These are phyloP conservation scores for Hydrochoerus hydrochaeris DNA, from an alignment of 2,113 vertebrate species.

Conservation along the genomic window DNA sequence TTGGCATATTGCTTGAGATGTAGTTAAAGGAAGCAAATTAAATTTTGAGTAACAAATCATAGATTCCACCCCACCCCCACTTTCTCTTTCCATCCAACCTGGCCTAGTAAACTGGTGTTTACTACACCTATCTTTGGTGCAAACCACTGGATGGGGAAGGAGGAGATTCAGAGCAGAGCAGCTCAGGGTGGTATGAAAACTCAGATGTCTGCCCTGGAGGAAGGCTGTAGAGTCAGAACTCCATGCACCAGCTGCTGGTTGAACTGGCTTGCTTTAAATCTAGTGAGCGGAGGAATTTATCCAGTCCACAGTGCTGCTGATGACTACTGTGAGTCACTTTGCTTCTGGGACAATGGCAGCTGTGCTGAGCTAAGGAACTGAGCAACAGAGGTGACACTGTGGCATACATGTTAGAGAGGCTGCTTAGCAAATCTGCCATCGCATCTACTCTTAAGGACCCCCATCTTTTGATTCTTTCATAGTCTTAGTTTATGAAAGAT, in stretches of 20 bases:
- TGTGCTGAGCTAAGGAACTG: neutral
- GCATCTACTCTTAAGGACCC: neutral
- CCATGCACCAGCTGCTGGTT: accelerated
- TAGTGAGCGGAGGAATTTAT: neutral
- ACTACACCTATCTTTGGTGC: neutral
- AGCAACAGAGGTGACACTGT: neutral
- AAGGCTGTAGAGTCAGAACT: neutral
- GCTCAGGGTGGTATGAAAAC: neutral
- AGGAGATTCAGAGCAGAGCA: neutral
- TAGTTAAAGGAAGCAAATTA: neutral
- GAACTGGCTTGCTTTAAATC: neutral
- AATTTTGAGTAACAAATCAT: neutral
- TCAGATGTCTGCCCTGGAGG: neutral
- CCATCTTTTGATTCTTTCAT: neutral
- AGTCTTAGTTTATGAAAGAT: neutral
- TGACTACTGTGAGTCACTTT: neutral
- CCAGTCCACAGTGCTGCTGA: neutral
- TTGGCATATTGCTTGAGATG: neutral
- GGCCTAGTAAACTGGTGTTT: neutral
- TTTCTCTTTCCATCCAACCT: neutral
- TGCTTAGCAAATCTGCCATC: neutral
- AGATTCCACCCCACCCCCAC: no score
- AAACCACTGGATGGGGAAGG: neutral
- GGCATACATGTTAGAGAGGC: neutral
- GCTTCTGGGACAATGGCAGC: neutral